Evolutionary conservation across 2,797 vertebrate genomes (phyloP).

Genomic region (Clarias pachynema): DNA sequence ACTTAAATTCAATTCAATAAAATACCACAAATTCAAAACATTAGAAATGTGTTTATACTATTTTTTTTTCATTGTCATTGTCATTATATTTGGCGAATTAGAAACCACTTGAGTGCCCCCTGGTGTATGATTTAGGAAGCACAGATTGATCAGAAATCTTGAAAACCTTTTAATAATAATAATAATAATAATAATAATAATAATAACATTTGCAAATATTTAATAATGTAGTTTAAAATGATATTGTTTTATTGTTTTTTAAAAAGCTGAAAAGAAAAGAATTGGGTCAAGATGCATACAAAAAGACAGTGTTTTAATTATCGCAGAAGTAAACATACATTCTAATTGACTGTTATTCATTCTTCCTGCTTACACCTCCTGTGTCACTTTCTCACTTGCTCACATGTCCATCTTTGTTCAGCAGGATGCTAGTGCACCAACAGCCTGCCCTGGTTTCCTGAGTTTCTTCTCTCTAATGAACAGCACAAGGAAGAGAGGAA

Average conservation of each 20-base stretch:
- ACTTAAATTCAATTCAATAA: not conserved
- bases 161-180: too few relatives aligned
- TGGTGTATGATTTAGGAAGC: constrained; percentile 22
- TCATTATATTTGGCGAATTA: not conserved
- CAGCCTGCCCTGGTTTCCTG: constrained; percentile 65
- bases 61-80: not conserved
- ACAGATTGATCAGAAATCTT: not conserved
- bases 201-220: not conserved
- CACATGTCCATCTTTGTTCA: constrained; percentile 32
- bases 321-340: not conserved
- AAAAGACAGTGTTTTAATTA: not conserved
- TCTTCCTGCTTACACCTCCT: constrained; percentile 33
- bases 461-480: constrained; percentile 48
- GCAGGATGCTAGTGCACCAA: constrained; percentile 56
- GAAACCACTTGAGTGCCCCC: constrained; percentile 30
- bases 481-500: constrained; percentile 44
- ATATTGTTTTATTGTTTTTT: not conserved
- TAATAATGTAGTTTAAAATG: not conserved
- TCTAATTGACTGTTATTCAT: not conserved
- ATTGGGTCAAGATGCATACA: not conserved
- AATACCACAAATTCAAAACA: not conserved
- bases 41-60: too few relatives aligned
- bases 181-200: too few relatives aligned
- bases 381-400: constrained; percentile 9
- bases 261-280: not conserved